These are phyloP conservation scores for Steromphala cineraria DNA, from an alignment of 2,888 invertebrate genomes.

Conservation along the genomic window DNA sequence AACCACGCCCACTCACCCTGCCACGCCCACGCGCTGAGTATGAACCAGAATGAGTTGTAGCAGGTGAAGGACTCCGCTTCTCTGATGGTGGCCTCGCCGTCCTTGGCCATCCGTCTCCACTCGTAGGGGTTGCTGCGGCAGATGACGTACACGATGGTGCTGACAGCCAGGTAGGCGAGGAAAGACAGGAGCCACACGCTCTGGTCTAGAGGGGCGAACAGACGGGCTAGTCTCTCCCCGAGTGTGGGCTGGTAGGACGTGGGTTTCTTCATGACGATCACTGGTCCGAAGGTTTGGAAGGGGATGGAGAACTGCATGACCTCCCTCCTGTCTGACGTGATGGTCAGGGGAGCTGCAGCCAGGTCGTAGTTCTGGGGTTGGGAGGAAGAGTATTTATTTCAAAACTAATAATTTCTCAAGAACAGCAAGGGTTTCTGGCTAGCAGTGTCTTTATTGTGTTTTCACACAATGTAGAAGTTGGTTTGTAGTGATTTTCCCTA, in stretches of 20 bases:
- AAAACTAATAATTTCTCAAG: no score
- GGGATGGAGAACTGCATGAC: slow-evolving; percentile 59
- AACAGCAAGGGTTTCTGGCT: not conserved
- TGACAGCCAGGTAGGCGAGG: slow-evolving; percentile 57
- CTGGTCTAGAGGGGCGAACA: slow-evolving; percentile 55
- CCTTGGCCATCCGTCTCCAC: slow-evolving; percentile 62
- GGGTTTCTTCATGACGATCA: slow-evolving; percentile 55
- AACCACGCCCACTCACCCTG: slow-evolving; percentile 53
- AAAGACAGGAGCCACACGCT: slow-evolving; percentile 61
- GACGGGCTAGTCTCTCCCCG: slow-evolving; percentile 45
- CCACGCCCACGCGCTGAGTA: slow-evolving; percentile 54
- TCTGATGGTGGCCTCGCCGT: slow-evolving; percentile 58
- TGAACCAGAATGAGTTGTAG: slow-evolving; percentile 66
- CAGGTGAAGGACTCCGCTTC: slow-evolving; percentile 68
- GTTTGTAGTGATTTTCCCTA: no score
- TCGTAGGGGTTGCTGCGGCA: slow-evolving; percentile 64
- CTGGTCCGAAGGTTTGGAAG: slow-evolving; percentile 51
- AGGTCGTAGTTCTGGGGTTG: slow-evolving; percentile 51
- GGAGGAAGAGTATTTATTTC: not conserved
- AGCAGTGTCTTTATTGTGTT: not conserved
- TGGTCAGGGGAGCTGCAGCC: slow-evolving; percentile 58
- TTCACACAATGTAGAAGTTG: no score
- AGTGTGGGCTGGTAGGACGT: slow-evolving; percentile 39
- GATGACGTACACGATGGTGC: slow-evolving; percentile 60
- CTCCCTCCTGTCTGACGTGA: slow-evolving; percentile 39